These are phyloP conservation scores for Heterodera filipjevi DNA, from an alignment of 2,888 invertebrate genomes.

Conservation along the genomic window DNA sequence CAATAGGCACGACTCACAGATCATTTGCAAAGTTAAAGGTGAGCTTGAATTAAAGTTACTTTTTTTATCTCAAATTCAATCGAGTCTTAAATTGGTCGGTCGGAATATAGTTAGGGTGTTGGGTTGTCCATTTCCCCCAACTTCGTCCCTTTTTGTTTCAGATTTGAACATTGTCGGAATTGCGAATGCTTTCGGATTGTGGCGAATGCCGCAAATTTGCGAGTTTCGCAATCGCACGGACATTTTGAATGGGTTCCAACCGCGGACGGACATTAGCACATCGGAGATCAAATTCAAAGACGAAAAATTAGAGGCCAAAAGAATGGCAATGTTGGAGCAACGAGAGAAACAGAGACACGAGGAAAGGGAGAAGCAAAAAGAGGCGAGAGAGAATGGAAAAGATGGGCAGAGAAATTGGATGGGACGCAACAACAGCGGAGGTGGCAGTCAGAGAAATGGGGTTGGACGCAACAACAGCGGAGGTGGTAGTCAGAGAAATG, in stretches of 20 bases:
- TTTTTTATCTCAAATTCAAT: background rate
- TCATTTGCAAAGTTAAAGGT: conserved; percentile 81
- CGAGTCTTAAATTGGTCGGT: no score
- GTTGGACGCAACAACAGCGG: no score
- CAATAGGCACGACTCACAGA: conserved; percentile 89
- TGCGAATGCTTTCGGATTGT: conserved; percentile 82
- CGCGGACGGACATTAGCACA: conserved; percentile 56
- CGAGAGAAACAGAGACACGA: background rate
- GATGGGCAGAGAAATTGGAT: conserved; percentile 37
- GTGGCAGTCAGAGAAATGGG: conserved; percentile 37
- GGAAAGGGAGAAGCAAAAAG: conserved; percentile 36
- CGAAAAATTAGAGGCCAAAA: conserved; percentile 38
- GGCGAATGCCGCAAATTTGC: conserved; percentile 91
- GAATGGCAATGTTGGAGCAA: conserved; percentile 7
- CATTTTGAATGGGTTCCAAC: conserved; percentile 55
- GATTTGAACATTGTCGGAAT: conserved; percentile 83
- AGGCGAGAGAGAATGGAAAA: conserved; percentile 48
- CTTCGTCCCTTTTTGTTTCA: conserved; percentile 47
- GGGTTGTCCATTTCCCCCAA: background rate
- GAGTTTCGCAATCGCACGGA: conserved; percentile 72
- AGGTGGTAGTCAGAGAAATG: background rate
- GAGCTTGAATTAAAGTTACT: background rate
- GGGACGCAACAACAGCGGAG: conserved; percentile 18
- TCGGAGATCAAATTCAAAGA: conserved; percentile 51
- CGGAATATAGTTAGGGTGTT: no score